Percentiles rank a stretch among this genome's conserved stretches.
Conservation (phyloP, 2,797 vertebrate genomes). For the Phoebastria nigripes region DNA sequence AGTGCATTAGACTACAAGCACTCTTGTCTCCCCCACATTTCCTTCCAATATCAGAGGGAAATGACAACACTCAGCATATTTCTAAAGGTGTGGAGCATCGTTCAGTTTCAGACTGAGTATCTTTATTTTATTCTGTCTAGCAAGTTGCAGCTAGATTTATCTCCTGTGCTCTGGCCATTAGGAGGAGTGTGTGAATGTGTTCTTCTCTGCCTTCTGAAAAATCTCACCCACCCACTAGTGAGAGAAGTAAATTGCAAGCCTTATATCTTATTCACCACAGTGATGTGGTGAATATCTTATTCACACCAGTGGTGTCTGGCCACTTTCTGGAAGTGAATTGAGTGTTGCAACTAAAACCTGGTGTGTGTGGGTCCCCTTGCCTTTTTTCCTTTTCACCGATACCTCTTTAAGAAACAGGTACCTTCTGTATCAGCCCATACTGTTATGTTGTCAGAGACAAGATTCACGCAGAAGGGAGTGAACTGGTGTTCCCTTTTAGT, state of each 20-base stretch:
- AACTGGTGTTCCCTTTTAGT: not conserved
- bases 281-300: not conserved
- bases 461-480: not conserved
- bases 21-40: not conserved
- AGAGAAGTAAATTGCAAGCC: not conserved
- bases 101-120: not conserved
- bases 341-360: not conserved
- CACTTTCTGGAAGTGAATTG: not conserved
- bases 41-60: not conserved
- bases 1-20: not conserved
- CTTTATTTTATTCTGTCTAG: constrained; percentile 5
- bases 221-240: not conserved
- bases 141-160: not conserved
- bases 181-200: not conserved
- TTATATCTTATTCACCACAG: not conserved
- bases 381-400: not conserved
- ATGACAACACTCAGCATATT: not conserved
- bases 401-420: not conserved
- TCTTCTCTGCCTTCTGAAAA: not conserved
- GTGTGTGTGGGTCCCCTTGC: not conserved
- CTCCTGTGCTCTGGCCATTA: not conserved
- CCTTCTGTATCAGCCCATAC: not conserved
- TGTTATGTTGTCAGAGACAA: not conserved
- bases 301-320: not conserved
- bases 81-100: not conserved